Percentiles rank a stretch among this genome's conserved stretches.
phyloP scores from a whole-genome alignment of 2,797 vertebrate genomes.

The Ceyx erithaca region DNA sequence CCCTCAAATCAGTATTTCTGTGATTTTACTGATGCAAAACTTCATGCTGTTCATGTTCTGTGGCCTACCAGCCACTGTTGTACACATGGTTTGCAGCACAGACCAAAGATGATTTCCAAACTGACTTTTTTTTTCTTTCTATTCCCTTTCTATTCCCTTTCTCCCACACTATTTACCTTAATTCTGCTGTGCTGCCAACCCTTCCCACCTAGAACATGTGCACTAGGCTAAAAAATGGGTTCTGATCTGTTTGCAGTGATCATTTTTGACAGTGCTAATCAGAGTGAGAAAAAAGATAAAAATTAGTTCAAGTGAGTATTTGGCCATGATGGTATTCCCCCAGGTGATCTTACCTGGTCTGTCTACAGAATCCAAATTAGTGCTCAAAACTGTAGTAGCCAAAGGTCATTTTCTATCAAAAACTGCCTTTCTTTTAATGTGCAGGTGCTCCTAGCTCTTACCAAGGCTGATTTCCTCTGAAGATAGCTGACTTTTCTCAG shows the following conservation, averaged over 20 bases:
- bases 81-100: neutral
- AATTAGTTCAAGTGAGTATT: neutral
- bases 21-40: neutral
- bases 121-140: neutral
- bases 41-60: neutral
- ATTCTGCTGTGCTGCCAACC: neutral
- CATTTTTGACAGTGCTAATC: neutral
- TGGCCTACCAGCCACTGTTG: neutral
- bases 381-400: neutral
- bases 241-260: neutral
- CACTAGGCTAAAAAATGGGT: neutral
- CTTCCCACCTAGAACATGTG: neutral
- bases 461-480: neutral
- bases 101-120: neutral
- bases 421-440: neutral
- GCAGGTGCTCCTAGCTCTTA: neutral
- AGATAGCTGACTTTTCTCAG: neutral
- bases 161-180: neutral
- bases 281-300: neutral
- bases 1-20: neutral
- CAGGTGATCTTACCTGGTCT: neutral
- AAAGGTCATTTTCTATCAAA: neutral
- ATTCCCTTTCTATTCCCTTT: neutral
- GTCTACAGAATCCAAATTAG: neutral
- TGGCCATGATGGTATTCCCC: neutral